Evolutionary conservation across 2,888 invertebrate species (phyloP), one percentile per base, ranked within the genome.

Genomic region (Mimachlamys varia): DNA sequence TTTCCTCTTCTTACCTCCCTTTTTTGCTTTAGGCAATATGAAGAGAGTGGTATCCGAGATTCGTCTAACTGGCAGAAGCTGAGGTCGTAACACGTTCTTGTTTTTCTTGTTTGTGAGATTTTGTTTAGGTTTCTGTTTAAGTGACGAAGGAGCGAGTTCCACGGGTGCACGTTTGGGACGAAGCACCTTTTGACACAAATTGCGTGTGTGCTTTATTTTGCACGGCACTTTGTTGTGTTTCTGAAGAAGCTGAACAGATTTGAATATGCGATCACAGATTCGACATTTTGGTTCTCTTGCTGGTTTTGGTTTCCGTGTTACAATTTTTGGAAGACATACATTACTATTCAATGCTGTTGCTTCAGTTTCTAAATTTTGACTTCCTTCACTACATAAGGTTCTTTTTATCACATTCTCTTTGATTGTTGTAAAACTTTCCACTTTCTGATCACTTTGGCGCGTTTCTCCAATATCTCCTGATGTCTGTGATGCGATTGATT

Each of bases 151-250:
- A 33, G n/a, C n/a, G n/a, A 22, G 49, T 38, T 90, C 88, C 0
- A 58, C 55, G 22, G 50, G 62, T 89, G 92, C 92, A 87, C 93
- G 92, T 38, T 93, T 93, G 55, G 94, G 94, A 27, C 94, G 49
- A 19, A 94, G 90, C 44, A 93, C 93, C 90, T 93, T 94, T 58
- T 94, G 94, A 49, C 93, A 93, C 92, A 93, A 92, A 55, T 92
- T 94, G 90, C 94, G 92, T 62, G 94, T 94, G 55, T 93, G 93
- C 87, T 93, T 93, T 49, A 94, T 91, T 90, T 92, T 90, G 89
- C 94, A 94, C 44, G 94, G 94, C 50, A 91, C 90, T 58, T 91
- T 91, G 90, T 93, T 93, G 91, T 94, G 94, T 89, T 93, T 94
- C 37, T 91, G 89, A 55, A 94, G 90, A 15, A 93, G 89, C 38